Conservation (phyloP, 2,797 vertebrate species). For the Lophotriccus pileatus region DNA sequence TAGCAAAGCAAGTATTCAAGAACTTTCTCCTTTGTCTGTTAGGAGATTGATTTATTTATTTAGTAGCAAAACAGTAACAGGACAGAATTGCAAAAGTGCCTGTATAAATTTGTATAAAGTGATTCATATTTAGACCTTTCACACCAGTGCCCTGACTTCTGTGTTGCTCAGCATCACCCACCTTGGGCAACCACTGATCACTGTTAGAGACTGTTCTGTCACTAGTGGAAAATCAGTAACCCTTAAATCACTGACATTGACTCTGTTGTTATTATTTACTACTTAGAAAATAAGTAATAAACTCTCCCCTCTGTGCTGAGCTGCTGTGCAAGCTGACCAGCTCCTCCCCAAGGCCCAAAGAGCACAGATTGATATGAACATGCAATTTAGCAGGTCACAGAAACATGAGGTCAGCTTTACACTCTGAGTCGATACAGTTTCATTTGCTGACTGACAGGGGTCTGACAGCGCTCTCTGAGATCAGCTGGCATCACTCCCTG, state of each 20-base stretch:
- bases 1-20: neutral
- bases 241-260: neutral
- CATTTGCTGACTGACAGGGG: neutral
- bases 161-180: neutral
- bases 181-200: neutral
- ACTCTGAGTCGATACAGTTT: neutral
- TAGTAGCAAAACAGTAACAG: neutral
- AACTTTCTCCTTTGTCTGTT: neutral
- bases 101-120: neutral
- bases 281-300: neutral
- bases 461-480: neutral
- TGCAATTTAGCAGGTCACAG: neutral
- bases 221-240: neutral
- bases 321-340: neutral
- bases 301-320: neutral
- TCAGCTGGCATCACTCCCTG: neutral
- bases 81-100: neutral
- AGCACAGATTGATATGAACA: neutral
- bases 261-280: neutral
- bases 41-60: neutral
- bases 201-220: neutral
- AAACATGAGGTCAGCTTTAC: neutral
- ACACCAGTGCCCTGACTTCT: neutral
- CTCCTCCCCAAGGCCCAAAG: neutral
- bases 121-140: neutral